Conservation (phyloP, 2,113 vertebrate species). For the Cervus canadensis region DNA sequence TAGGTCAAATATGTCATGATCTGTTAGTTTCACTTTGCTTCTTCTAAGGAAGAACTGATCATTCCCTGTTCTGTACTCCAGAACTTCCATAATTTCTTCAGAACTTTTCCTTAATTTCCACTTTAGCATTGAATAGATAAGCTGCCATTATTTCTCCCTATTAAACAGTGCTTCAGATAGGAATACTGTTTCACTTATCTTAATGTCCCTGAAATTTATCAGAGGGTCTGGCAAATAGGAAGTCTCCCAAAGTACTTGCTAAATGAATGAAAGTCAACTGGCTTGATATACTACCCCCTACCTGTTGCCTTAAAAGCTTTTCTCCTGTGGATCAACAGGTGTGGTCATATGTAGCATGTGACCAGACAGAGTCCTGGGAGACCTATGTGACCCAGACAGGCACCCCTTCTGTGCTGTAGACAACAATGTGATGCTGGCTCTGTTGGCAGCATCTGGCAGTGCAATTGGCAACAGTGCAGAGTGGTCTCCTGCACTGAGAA, state of each 20-base stretch:
- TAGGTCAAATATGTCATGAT: background rate
- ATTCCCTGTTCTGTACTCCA: background rate
- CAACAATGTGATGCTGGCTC: background rate
- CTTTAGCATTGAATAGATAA: background rate
- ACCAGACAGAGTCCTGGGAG: background rate
- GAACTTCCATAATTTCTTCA: background rate
- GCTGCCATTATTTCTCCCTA: background rate
- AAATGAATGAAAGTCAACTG: background rate
- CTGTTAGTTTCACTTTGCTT: background rate
- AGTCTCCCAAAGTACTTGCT: background rate
- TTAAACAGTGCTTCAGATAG: background rate
- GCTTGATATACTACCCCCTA: background rate
- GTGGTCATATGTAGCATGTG: background rate
- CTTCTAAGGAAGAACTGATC: background rate
- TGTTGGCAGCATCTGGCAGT: background rate
- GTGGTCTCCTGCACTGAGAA: background rate
- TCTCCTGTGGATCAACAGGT: background rate
- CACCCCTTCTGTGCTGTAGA: fast-evolving
- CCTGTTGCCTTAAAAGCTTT: background rate
- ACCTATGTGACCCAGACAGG: background rate
- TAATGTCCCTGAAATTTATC: background rate
- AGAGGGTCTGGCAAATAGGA: background rate
- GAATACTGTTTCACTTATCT: background rate
- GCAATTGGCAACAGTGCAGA: background rate
- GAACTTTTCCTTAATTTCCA: background rate